phyloP scores from a whole-genome alignment of 2,113 vertebrate species.

The Lota lota region DNA sequence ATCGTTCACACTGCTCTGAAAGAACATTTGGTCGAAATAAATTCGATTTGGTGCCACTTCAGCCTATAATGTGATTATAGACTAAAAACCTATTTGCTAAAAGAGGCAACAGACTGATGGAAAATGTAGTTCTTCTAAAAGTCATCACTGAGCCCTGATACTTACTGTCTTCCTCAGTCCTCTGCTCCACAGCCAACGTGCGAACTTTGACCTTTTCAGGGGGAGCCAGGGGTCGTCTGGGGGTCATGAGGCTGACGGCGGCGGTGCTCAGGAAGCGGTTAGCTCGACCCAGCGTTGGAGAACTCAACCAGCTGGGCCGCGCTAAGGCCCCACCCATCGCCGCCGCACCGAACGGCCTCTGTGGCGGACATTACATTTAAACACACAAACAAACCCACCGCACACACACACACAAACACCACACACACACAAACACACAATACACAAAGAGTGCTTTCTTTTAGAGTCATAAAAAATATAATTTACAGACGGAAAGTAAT shows the following conservation, averaged over 20 bases:
- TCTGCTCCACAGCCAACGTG: slow-evolving; percentile 84
- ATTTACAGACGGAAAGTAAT: no score
- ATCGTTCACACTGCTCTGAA: no score
- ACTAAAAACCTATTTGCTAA: no score
- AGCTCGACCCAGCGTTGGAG: slow-evolving; percentile 91
- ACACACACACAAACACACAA: slow-evolving; percentile 49
- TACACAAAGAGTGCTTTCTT: no score
- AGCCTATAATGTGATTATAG: no score
- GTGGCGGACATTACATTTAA: background rate
- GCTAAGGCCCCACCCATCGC: slow-evolving; percentile 86
- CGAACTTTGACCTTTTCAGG: slow-evolving; percentile 92
- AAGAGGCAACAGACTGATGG: no score
- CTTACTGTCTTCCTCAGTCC: slow-evolving; percentile 94
- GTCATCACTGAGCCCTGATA: slow-evolving; percentile 23
- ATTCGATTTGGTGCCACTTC: no score
- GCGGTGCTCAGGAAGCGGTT: slow-evolving; percentile 96
- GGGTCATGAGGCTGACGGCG: slow-evolving; percentile 93
- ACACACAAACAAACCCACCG: background rate
- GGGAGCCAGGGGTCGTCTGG: slow-evolving; percentile 81
- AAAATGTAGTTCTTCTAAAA: background rate
- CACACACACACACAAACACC: slow-evolving; percentile 53
- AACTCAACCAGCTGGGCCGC: slow-evolving; percentile 92
- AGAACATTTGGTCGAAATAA: no score
- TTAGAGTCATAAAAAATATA: no score
- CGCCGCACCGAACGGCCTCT: slow-evolving; percentile 84